These are phyloP conservation scores for Patagioenas fasciata DNA, from an alignment of 2,113 vertebrate species.

Conservation along the genomic window DNA sequence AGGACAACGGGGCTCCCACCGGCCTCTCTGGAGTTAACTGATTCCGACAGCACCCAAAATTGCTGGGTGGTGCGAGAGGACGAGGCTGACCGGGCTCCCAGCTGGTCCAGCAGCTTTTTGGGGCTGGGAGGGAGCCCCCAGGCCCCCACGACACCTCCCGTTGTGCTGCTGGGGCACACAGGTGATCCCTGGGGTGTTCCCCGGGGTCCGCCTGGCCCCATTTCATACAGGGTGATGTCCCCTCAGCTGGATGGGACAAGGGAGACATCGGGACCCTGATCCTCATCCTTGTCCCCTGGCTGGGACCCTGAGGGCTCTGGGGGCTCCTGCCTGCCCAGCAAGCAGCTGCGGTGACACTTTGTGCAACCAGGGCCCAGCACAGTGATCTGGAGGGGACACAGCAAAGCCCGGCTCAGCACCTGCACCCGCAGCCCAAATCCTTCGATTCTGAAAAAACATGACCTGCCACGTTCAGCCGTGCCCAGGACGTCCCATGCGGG, in stretches of 20 bases:
- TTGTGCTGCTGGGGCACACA: not conserved
- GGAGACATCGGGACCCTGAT: fast-evolving
- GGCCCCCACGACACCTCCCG: not conserved
- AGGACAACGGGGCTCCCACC: not conserved
- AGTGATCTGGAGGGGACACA: not conserved
- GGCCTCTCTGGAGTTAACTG: not conserved
- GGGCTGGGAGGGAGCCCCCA: not conserved
- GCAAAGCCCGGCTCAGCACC: fast-evolving
- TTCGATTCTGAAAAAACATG: fast-evolving
- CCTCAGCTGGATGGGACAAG: fast-evolving
- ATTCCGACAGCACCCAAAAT: not conserved
- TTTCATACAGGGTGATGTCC: not conserved
- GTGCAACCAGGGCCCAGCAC: not conserved
- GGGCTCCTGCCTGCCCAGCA: not conserved
- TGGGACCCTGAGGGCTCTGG: not conserved
- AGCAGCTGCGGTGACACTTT: not conserved
- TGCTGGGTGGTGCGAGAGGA: not conserved
- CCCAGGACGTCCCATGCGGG: not conserved
- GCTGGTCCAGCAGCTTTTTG: not conserved
- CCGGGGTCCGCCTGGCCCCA: too few species aligned
- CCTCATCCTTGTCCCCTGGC: not conserved
- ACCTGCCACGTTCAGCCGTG: fast-evolving
- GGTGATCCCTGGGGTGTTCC: not conserved
- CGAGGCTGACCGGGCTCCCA: not conserved
- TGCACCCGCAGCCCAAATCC: fast-evolving